Evolutionary conservation across 1,140 invertebrate species (phyloP).

Genomic region (Apis mellifera): DNA sequence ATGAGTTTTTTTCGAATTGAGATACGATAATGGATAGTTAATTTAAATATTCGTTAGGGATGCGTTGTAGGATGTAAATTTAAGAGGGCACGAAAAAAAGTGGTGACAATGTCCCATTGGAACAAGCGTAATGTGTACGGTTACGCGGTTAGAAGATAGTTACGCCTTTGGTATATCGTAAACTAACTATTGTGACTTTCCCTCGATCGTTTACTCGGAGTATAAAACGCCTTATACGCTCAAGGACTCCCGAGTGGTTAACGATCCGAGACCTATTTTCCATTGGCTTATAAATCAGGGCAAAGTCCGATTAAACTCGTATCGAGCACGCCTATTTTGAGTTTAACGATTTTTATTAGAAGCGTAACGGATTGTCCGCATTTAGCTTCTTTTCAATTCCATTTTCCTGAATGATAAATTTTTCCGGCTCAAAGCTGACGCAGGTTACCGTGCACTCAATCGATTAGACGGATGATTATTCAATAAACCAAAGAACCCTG

Average conservation of each 20-base stretch:
- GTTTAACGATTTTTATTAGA: slow-evolving; percentile 47
- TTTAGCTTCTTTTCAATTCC: slow-evolving; percentile 35
- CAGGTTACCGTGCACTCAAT: not conserved
- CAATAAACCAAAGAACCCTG: not conserved
- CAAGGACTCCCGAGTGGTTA: slow-evolving; percentile 46
- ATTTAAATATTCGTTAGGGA: not conserved
- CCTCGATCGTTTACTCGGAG: slow-evolving; percentile 27
- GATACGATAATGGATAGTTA: not conserved
- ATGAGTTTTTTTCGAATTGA: not conserved
- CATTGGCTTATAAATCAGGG: slow-evolving; percentile 47
- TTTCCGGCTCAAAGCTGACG: not conserved
- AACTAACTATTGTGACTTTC: slow-evolving; percentile 23
- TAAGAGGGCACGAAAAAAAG: not conserved
- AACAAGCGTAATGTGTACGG: too few relatives aligned
- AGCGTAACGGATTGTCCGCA: slow-evolving; percentile 21
- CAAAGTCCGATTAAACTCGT: slow-evolving; percentile 48
- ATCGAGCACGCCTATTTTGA: slow-evolving; percentile 44
- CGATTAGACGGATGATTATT: not conserved
- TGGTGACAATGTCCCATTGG: not conserved
- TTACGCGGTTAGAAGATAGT: not conserved
- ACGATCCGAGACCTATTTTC: slow-evolving; percentile 51
- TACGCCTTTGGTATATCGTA: not conserved
- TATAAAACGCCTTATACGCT: slow-evolving; percentile 45
- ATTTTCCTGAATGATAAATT: slow-evolving; percentile 6
- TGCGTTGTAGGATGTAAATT: not conserved